Conservation (phyloP, 2,888 invertebrate species). For the Pelosia muscerda region DNA sequence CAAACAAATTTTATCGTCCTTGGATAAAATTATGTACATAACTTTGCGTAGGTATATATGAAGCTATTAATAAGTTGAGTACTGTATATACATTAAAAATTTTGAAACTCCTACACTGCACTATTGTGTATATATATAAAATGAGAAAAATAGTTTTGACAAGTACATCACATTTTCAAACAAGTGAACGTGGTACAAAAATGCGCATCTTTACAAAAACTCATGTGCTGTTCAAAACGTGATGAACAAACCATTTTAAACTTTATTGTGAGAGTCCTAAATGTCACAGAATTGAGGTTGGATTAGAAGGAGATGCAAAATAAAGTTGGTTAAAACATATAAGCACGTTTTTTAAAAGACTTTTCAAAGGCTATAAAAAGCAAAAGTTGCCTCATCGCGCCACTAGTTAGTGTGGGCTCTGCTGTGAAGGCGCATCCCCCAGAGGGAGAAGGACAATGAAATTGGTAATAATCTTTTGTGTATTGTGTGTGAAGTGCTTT, state of each 20-base stretch:
- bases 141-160: neutral
- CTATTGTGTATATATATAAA: neutral
- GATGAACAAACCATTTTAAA: conserved; percentile 20
- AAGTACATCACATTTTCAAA: conserved; percentile 47
- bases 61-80: neutral
- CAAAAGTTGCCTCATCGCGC: conserved; percentile 62
- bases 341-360: conserved; percentile 79
- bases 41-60: neutral
- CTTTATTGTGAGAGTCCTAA: conserved; percentile 36
- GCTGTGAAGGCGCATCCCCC: conserved; percentile 63
- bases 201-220: conserved; percentile 63
- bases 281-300: conserved; percentile 15
- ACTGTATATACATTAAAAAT: neutral
- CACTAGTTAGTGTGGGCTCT: conserved; percentile 72
- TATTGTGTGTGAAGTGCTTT: conserved; percentile 54
- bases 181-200: conserved; percentile 66
- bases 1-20: neutral
- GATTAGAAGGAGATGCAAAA: conserved; percentile 35
- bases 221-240: conserved; percentile 11
- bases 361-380: conserved; percentile 79
- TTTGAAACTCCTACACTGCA: no score
- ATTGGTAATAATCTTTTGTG: conserved; percentile 69
- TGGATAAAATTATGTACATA: neutral
- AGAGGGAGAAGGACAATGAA: conserved; percentile 63
- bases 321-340: conserved; percentile 56